Evolutionary conservation across 2,888 invertebrate species (phyloP).

Genomic region (Sisyra terminalis): DNA sequence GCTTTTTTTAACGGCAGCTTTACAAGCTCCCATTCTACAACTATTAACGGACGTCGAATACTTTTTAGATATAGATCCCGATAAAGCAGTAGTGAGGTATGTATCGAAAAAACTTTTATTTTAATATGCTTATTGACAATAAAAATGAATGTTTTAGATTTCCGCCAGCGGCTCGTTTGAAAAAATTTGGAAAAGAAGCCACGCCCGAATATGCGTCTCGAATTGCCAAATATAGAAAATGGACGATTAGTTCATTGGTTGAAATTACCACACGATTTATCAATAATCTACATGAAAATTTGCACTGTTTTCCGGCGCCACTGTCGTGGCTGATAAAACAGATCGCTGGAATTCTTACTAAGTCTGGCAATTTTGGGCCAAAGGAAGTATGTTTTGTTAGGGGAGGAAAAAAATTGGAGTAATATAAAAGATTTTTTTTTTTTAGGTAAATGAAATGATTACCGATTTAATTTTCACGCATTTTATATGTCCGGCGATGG

Average conservation of each 20-base stretch:
- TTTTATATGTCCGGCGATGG: slow-evolving; percentile 91
- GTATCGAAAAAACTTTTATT: background rate
- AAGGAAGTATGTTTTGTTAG: slow-evolving; percentile 29
- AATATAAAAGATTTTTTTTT: slow-evolving; percentile 10
- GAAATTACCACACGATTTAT: slow-evolving; percentile 70
- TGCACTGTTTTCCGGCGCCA: slow-evolving; percentile 80
- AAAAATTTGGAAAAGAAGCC: slow-evolving; percentile 64
- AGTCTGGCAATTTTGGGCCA: slow-evolving; percentile 35
- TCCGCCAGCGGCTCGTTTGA: slow-evolving; percentile 31
- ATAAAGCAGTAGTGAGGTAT: slow-evolving; percentile 59
- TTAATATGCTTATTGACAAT: background rate
- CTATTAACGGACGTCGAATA: slow-evolving; percentile 82
- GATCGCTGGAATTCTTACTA: slow-evolving; percentile 51
- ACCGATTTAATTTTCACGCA: slow-evolving; percentile 86
- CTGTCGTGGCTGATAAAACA: slow-evolving; percentile 84
- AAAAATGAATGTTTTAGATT: slow-evolving; percentile 24
- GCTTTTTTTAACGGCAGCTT: slow-evolving; percentile 80
- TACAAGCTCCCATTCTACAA: slow-evolving; percentile 82
- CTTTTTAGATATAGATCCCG: slow-evolving; percentile 82
- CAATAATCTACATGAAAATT: slow-evolving; percentile 61
- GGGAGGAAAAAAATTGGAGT: slow-evolving; percentile 16
- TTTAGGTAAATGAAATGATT: slow-evolving; percentile 45
- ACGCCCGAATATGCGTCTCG: slow-evolving; percentile 55
- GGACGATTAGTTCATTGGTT: slow-evolving; percentile 62
- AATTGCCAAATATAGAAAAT: slow-evolving; percentile 60